Base-by-base conservation (phyloP, 2,113 vertebrate species). In the Syrmaticus mikado region DNA sequence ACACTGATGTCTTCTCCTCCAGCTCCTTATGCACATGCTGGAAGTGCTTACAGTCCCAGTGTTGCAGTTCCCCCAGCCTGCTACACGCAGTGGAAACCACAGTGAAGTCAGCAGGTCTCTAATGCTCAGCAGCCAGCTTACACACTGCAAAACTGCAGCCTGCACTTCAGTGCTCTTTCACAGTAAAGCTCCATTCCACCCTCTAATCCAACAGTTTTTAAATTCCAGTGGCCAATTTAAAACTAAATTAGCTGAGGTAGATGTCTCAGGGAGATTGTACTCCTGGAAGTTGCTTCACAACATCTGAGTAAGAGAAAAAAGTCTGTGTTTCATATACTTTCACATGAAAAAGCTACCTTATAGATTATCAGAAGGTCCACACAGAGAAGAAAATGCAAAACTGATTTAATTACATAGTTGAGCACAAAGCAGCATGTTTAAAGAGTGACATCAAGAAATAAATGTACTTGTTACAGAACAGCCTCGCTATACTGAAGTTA, bases 51-150 rank as follows among this genome's bases (percentile, higher is more conserved):
- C 28, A 70, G 68, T 43, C 11, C 22, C 48, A 58, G 50, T 2
- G 40, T 27, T 72, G 65, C 55, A 38, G 70, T 70, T 85, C 48
- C 25, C 76, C 48, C 8, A 24, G 21, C 67, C 41, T 81, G 30
- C 46, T 53, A 14, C 7, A n/a, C 21, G 30, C 4, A 0, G 28
- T 45, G 41, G 50, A 84, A 88, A 91, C 21, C 12, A 2, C 57
- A 75, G 36, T 36, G 17, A 55, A 81, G 77, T 19, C 27, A 81
- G 36, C 30, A 43, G 11, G 45, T 8, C 30, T 30, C 38, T 45
- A 57, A 71, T 58, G 55, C 0, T 64, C 36, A 14, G 48, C 68
- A 52, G 68, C 17, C 48, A 40, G 2, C n/a, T 0, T 0, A 34
- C 1, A 0, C 41, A 32, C 36, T 57, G 36, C 16, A 52, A 32